Evolutionary conservation across 2,888 invertebrate genomes (phyloP).

Genomic region (Metellina segmentata): DNA sequence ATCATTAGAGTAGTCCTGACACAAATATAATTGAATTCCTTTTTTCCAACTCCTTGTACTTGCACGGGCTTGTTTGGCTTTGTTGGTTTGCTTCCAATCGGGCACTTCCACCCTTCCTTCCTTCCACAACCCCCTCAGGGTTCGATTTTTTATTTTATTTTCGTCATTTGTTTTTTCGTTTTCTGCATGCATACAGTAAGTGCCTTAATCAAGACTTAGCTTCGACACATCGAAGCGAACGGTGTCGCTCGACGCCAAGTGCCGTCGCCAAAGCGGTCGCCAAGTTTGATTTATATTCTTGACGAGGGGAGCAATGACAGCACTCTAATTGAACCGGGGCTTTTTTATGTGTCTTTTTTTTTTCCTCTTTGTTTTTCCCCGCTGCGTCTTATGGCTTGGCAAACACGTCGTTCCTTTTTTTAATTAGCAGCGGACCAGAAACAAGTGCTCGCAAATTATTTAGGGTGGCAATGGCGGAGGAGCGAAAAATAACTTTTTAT

Average conservation of each 20-base stretch:
- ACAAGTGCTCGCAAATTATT: conserved; percentile 48
- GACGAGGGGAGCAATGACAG: conserved; percentile 47
- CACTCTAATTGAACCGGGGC: conserved; percentile 50
- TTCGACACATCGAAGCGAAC: conserved; percentile 1
- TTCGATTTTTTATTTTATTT: background rate
- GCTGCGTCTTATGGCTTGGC: background rate
- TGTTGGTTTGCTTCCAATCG: conserved; percentile 3
- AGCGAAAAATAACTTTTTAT: conserved; percentile 4
- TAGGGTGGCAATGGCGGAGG: conserved; percentile 6
- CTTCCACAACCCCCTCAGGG: no score
- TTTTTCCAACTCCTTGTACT: background rate
- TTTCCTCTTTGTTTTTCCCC: background rate
- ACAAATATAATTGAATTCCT: conserved; percentile 73
- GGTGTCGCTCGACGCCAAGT: conserved; percentile 28
- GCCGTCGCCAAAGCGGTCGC: conserved; percentile 40
- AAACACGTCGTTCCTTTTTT: conserved; percentile 29
- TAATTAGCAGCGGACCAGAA: conserved; percentile 27
- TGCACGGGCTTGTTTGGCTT: conserved; percentile 11
- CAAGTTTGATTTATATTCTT: conserved; percentile 67
- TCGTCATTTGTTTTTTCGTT: no score
- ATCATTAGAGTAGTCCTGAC: conserved; percentile 72
- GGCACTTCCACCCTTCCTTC: background rate
- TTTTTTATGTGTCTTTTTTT: conserved; percentile 37
- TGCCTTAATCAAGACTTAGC: conserved; percentile 35
- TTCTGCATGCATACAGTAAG: conserved; percentile 3